Conservation (phyloP, 2,113 vertebrate genomes). For the human region DNA sequence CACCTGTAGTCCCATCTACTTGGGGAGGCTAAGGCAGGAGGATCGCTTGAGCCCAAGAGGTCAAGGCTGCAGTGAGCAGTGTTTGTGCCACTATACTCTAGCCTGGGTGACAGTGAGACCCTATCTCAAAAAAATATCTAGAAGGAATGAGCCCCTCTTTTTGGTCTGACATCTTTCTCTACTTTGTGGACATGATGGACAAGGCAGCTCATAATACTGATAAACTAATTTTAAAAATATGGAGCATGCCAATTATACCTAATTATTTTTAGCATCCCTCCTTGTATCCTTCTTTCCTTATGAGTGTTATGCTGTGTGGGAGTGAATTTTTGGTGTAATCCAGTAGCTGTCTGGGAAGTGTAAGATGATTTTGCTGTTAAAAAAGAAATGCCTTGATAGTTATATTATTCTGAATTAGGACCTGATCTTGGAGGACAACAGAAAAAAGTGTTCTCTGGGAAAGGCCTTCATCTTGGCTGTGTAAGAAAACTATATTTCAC, state of each 20-base stretch:
- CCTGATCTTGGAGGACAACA: neutral
- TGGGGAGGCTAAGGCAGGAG: too few relatives aligned
- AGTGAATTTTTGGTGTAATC: neutral
- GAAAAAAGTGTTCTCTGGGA: neutral
- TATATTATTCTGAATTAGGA: slow-evolving; percentile 23
- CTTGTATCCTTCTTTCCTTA: slow-evolving; percentile 22
- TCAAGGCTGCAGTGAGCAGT: too few relatives aligned
- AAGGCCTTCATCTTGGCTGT: neutral
- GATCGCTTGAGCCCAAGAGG: too few relatives aligned
- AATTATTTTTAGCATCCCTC: slow-evolving; percentile 48
- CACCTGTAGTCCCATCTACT: too few relatives aligned
- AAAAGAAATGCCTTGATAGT: neutral
- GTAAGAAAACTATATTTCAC: slow-evolving; percentile 17
- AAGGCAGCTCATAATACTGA: neutral
- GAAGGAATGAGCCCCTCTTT: neutral
- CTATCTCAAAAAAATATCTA: neutral
- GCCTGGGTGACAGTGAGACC: too few relatives aligned
- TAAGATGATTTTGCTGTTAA: neutral
- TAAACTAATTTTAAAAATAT: slow-evolving; percentile 31
- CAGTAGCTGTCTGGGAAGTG: neutral
- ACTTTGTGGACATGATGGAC: neutral
- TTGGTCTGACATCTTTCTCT: neutral
- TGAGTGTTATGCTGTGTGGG: neutral
- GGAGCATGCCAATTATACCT: neutral
- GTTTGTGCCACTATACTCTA: too few relatives aligned